A percentile compares a stretch with the other conserved stretches of the same genome.
Evolutionary conservation across 2,113 vertebrate species (phyloP).

Genomic region (Melanotaenia duboulayi): DNA sequence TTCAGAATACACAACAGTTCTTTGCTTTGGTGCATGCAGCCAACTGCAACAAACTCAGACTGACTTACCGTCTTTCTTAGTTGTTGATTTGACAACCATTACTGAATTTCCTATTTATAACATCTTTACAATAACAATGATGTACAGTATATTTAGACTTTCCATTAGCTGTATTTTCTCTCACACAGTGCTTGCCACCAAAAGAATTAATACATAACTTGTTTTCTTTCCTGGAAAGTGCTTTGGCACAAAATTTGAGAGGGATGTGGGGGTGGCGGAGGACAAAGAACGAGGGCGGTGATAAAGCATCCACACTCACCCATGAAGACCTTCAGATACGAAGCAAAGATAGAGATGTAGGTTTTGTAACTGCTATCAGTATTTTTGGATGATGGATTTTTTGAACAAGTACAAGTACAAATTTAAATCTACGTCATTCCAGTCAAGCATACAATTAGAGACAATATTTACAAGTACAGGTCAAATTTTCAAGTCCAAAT

Average conservation of each 20-base stretch:
- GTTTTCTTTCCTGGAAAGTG: slow-evolving; percentile 4
- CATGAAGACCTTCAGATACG: too few species aligned
- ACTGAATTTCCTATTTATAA: not conserved
- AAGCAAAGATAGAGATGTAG: too few species aligned
- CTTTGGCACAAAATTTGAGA: not conserved
- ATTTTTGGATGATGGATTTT: too few species aligned
- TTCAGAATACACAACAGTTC: not conserved
- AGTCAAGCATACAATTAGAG: too few species aligned
- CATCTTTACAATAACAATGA: not conserved
- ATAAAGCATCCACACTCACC: too few species aligned
- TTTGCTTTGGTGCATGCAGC: not conserved
- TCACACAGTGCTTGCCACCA: not conserved
- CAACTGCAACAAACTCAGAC: not conserved
- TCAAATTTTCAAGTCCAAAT: too few species aligned
- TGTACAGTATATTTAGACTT: not conserved
- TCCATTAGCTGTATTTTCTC: not conserved
- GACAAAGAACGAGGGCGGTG: too few species aligned
- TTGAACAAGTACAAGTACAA: too few species aligned
- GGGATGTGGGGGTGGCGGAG: too few species aligned
- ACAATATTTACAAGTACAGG: too few species aligned
- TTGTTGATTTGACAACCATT: not conserved
- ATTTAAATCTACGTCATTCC: too few species aligned
- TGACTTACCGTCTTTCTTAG: not conserved
- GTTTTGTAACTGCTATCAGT: too few species aligned
- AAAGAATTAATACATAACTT: not conserved